Evolutionary conservation across 2,888 invertebrate genomes (phyloP), one percentile per base, ranked within the genome.

Genomic region (Allolobophora icterica): DNA sequence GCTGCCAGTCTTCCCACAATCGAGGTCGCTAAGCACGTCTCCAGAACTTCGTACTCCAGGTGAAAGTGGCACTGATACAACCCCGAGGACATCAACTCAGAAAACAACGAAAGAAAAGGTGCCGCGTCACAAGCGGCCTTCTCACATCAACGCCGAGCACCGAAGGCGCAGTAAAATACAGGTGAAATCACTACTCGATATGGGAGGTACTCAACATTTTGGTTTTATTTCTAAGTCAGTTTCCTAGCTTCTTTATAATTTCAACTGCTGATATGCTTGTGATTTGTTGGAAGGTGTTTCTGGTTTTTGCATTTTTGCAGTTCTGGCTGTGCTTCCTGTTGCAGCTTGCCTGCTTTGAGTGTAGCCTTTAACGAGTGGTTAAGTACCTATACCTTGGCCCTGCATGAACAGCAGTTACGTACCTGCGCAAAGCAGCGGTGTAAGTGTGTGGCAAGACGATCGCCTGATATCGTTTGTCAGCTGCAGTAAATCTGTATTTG

Each of bases 111-210:
- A 90, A 42, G 90, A 91, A 84, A 93, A 93, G 89, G 83, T 95
- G 38, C 95, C 95, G 0, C 92, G 95, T 35, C 94, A 95, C 93
- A 95, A 94, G 92, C 92, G 95, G n/a, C 94, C 94, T 35, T 94
- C 95, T 1, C 95, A 95, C 92, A 95, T 95, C 92, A 94, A 94
- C 91, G 95, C 95, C 17, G 95, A 95, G 91, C 94, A 94, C 91
- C 93, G 94, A 90, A 93, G 95, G 89, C 92, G 95, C 38, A 94
- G 94, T 92, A 95, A 95, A 93, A 95, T 95, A 89, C 94, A 95
- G 94, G 94, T 95, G 91, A 92, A 91, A 89, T 90, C 83, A 84
- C 90, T 90, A 90, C 90, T 90, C 90, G 90, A 90, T 84, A 38
- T 90, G 84, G 34, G 87, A 87, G 87, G 87, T 87, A 87, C 38